Conservation (phyloP, 2,888 invertebrate species). For the Lypha dubia region DNA sequence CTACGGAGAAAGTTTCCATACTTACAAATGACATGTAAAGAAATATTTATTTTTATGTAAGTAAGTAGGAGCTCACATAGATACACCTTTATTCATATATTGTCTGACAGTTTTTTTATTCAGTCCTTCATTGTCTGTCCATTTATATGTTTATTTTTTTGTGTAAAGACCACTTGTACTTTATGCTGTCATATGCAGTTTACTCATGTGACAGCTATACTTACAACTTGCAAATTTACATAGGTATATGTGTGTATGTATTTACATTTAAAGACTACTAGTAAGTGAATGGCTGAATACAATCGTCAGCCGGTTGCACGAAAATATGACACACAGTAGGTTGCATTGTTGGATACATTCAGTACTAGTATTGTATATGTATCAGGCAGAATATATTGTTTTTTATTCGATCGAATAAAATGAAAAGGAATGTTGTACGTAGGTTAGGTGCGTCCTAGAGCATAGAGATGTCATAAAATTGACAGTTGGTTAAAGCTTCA, state of each 20-base stretch:
- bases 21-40: slow-evolving; percentile 21
- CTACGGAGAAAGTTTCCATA: slow-evolving; percentile 53
- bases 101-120: not conserved
- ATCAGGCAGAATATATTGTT: slow-evolving; percentile 33
- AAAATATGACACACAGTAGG: slow-evolving; percentile 56
- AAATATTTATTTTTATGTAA: not conserved
- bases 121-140: slow-evolving; percentile 7
- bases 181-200: slow-evolving; percentile 63
- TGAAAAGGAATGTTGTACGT: slow-evolving; percentile 52
- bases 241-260: slow-evolving; percentile 44
- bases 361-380: slow-evolving; percentile 13
- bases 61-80: slow-evolving; percentile 32
- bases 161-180: slow-evolving; percentile 34
- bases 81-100: slow-evolving; percentile 62
- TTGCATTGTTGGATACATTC: slow-evolving; percentile 50
- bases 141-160: slow-evolving; percentile 21
- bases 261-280: slow-evolving; percentile 19
- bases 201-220: slow-evolving; percentile 68
- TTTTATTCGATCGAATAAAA: slow-evolving; percentile 28
- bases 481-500: slow-evolving; percentile 61
- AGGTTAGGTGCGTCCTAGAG: slow-evolving; percentile 67
- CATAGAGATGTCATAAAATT: slow-evolving; percentile 69
- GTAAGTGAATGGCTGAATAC: slow-evolving; percentile 37
- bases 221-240: slow-evolving; percentile 61
- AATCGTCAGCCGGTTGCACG: slow-evolving; percentile 53